Base-by-base conservation (phyloP, 1,140 invertebrate species). In the Mycetomoellerius zeteki region DNA sequence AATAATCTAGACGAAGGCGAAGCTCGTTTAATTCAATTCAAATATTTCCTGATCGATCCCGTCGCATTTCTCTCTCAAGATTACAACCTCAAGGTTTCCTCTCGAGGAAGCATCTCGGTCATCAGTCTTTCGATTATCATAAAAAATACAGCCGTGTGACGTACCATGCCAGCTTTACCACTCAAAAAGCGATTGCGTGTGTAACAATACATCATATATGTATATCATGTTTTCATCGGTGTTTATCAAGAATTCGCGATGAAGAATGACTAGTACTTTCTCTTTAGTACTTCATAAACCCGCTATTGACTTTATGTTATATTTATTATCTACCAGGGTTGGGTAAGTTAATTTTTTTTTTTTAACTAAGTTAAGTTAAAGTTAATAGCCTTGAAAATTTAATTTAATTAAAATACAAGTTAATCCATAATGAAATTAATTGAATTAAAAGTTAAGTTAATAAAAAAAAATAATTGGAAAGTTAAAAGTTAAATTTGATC, bases 241-340 rank as follows among this genome's bases (percentile, higher is more conserved):
- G 16, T 71, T 81, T 72, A 73, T 64, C 72, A 76, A 37, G 72
- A 88, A 56, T 84, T 24, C 30, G 65, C 64, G 76, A 85, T 89
- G 37, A 77, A 86, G 54, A 89, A 89, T 91, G 90, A 91, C 90
- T 91, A 91, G 89, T 91, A 91, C 90, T 89, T 91, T 85, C 90
- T 80, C 85, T 87, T 90, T 87, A 91, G 85, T 91, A 89, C 87
- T 30, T 85, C 73, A 76, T 69, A 89, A 90, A 85, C 89, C 82
- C 16, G 21, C 84, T 90, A 90, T 85, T 84, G 58, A 77, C 73
- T 90, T 90, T 84, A 91, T 43, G 37, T 43, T 85, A 88, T 77
- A 86, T 82, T 82, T 88, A 80, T 43, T 80, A 89, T 62, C 78
- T 86, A 86, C 30, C n/a, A n/a, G n/a, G n/a, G n/a, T n/a, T n/a